A percentile compares a stretch with the other conserved stretches of the same genome.
Conservation (phyloP, 2,797 vertebrate species). For the Emys orbicularis region DNA sequence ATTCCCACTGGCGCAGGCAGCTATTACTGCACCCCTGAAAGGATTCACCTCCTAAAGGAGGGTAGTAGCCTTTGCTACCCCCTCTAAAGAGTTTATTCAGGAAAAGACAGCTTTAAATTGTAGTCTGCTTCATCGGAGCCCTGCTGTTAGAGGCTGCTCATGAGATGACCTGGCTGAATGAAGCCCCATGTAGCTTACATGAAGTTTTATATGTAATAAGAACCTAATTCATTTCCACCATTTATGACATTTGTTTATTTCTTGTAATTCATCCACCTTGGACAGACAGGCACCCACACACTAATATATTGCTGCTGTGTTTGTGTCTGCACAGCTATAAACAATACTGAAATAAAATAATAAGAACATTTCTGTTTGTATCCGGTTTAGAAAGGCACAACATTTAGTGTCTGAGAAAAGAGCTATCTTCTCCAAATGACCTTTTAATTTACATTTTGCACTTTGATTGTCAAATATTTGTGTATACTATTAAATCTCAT, state of each 20-base stretch:
- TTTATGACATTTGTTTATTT: background rate
- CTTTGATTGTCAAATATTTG: background rate
- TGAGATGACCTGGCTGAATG: background rate
- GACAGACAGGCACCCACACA: background rate
- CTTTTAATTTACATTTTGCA: background rate
- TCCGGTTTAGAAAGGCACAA: background rate
- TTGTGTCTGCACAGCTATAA: background rate
- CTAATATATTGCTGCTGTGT: background rate
- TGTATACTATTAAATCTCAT: background rate
- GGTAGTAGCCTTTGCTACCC: background rate
- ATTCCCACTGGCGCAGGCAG: background rate
- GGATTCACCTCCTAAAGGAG: background rate
- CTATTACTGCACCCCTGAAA: background rate
- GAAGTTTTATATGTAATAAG: background rate
- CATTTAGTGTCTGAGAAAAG: background rate
- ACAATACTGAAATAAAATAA: background rate
- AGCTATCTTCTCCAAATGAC: background rate
- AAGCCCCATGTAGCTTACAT: rapidly evolving
- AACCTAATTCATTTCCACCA: background rate
- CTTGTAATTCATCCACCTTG: background rate
- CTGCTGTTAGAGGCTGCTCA: background rate
- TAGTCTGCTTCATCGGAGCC: background rate
- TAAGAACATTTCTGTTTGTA: background rate
- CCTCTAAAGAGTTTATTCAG: background rate
- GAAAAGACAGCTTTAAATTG: background rate